Percentiles rank a stretch among this genome's conserved stretches.
Conservation (phyloP, 2,113 vertebrate species). For the Rissa tridactyla region DNA sequence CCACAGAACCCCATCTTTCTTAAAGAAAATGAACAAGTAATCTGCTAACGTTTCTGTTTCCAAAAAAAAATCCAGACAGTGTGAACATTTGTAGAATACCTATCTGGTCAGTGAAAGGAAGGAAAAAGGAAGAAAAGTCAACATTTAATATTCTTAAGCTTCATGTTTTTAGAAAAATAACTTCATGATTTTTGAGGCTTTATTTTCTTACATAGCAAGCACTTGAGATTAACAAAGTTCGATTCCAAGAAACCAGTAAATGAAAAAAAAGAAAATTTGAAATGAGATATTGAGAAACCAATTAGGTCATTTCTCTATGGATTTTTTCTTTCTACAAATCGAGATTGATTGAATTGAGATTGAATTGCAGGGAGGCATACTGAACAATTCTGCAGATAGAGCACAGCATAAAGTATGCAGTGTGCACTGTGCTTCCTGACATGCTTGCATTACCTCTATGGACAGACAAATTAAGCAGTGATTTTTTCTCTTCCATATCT, state of each 20-base stretch:
- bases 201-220: neutral
- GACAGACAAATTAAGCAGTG: neutral
- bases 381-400: neutral
- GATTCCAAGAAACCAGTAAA: conserved; percentile 5
- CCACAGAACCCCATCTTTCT: neutral
- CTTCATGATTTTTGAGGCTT: neutral
- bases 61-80: neutral
- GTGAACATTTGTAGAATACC: neutral
- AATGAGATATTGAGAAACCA: conserved; percentile 26
- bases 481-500: conserved; percentile 9
- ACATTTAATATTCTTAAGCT: neutral
- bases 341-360: conserved; percentile 26
- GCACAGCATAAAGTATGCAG: neutral
- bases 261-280: neutral
- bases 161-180: neutral
- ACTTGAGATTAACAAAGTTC: neutral
- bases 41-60: neutral
- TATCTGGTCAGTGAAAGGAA: neutral
- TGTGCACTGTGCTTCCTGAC: neutral
- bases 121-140: neutral
- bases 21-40: neutral
- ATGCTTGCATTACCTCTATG: neutral
- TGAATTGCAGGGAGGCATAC: neutral
- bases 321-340: conserved; percentile 20
- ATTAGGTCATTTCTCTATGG: conserved; percentile 11